A percentile compares a stretch with the other conserved stretches of the same genome.
phyloP scores from a whole-genome alignment of 1,140 invertebrate species.

The Atta texana region DNA sequence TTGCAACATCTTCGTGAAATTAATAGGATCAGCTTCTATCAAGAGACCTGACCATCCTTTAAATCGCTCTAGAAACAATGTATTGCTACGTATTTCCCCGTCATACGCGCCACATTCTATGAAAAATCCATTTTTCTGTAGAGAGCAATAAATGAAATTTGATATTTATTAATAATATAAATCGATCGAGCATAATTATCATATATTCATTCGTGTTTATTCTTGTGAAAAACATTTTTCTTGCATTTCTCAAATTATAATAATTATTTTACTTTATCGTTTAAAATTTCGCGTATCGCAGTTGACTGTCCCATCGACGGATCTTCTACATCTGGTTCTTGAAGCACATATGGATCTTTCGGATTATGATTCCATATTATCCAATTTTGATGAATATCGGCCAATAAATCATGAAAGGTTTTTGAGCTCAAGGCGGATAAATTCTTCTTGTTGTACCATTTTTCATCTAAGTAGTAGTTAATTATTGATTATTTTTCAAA shows the following conservation, averaged over 20 bases:
- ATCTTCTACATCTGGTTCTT: slow-evolving; percentile 77
- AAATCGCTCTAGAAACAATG: slow-evolving; percentile 84
- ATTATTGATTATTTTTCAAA: background rate
- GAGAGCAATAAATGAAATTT: slow-evolving; percentile 46
- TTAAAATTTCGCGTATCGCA: slow-evolving; percentile 79
- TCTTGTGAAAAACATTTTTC: slow-evolving; percentile 10
- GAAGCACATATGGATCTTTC: slow-evolving; percentile 73
- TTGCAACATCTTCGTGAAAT: slow-evolving; percentile 83
- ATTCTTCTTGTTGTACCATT: slow-evolving; percentile 74
- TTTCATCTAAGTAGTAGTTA: slow-evolving; percentile 23
- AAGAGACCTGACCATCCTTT: slow-evolving; percentile 86
- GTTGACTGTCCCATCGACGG: slow-evolving; percentile 85
- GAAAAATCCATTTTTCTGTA: slow-evolving; percentile 86
- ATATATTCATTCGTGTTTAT: background rate
- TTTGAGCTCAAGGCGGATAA: slow-evolving; percentile 43
- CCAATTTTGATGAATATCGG: slow-evolving; percentile 71
- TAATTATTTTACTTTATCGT: slow-evolving; percentile 77
- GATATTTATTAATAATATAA: slow-evolving; percentile 16
- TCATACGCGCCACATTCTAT: slow-evolving; percentile 87
- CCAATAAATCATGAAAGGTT: slow-evolving; percentile 35
- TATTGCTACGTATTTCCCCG: slow-evolving; percentile 87
- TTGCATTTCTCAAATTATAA: background rate
- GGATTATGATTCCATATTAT: slow-evolving; percentile 70
- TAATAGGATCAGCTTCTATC: slow-evolving; percentile 87
- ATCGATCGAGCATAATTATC: background rate